Base-by-base conservation (phyloP, 2,113 vertebrate species). In the Catagonus wagneri region DNA sequence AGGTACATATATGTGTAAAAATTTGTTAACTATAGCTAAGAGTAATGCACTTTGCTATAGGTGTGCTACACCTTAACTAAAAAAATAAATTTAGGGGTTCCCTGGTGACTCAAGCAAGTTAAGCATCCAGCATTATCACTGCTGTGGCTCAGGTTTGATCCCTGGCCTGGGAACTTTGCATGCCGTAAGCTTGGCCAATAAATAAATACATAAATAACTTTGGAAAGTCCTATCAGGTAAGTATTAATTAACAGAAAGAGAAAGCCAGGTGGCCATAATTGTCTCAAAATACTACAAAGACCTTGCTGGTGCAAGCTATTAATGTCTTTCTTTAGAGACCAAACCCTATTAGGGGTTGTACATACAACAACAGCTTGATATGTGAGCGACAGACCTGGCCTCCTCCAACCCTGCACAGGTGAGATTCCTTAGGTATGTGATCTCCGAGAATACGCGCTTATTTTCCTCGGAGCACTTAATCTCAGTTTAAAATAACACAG, bases 1-100 rank as follows among this genome's bases (percentile, higher is more conserved):
- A 86, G 15, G 34, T 6, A 34, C 4, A 16, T 10, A 52, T 0
- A 1, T 15, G 34, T 3, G 9, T 27, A n/a, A n/a, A 39, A 17
- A 39, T 22, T 20, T 56, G 52, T 6, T 12, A 44, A 27, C 13
- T 20, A 23, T 3, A 2, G n/a, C 39, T 76, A 19, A n/a, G 83
- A 63, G 17, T 20, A 12, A 76, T 4, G 52, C 63, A 69, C 11
- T 20, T 12, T 25, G 39, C 60, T 34, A 6, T 44, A 34, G 17
- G 6, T 61, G 10, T 17, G 29, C 29, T 20, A 66, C 3, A 71
- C 17, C 39, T 76, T 27, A n/a, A 63, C 25, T 39, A 20, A 76
- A 69, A 69, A 80, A 71, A 39, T 16, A 44, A 56, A 32, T 12
- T 32, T 12, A 10, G 60, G 60, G 11, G 10, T 27, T 25, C 60